Base-by-base conservation (phyloP, 2,888 invertebrate genomes). In the Nowickia ferox region DNA sequence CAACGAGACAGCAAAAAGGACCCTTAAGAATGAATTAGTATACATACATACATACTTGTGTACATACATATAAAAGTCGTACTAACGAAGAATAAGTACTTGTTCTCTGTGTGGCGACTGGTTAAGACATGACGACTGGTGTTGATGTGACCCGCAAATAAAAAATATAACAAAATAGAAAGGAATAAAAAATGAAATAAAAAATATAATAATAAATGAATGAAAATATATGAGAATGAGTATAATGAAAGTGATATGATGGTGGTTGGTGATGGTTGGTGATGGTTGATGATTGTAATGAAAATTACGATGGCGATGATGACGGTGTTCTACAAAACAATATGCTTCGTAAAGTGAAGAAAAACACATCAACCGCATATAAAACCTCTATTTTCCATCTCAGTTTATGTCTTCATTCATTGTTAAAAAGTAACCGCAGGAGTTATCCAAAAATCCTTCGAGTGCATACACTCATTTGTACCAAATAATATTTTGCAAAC, bases 131-230 rank as follows among this genome's bases (percentile, higher is more conserved):
- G 78, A 79, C 65, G 48, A 71, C 74, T 82, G 81, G 57, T 78
- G 78, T 69, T 85, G 85, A 61, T 82, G 71, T 80, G 80, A 80
- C 84, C 79, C 76, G 55, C 76, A 72, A 79, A 65, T 76, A 66
- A 76, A 59, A 84, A 65, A 5, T 13, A 10, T 30, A 44, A 13
- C 11, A 55, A 30, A 63, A 63, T 19, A 38, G 11, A 46, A 66
- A 38, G 44, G 22, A 30, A 51, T 9, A 51, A 30, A 22, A 15
- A 17, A 57, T 19, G 11, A 51, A 59, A 59, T 10, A 30, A 46
- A 53, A 40, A 30, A 42, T 9, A 42, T 42, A 17, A 17, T 9
- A 2, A 68, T 9, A 57, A 22, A 48, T 17, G 38, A 59, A 61
- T 57, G 42, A 46, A 72, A 72, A 59, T 63, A 40, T 19, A 75